phyloP scores from a whole-genome alignment of 2,888 invertebrate genomes.

The Thyatira batis region DNA sequence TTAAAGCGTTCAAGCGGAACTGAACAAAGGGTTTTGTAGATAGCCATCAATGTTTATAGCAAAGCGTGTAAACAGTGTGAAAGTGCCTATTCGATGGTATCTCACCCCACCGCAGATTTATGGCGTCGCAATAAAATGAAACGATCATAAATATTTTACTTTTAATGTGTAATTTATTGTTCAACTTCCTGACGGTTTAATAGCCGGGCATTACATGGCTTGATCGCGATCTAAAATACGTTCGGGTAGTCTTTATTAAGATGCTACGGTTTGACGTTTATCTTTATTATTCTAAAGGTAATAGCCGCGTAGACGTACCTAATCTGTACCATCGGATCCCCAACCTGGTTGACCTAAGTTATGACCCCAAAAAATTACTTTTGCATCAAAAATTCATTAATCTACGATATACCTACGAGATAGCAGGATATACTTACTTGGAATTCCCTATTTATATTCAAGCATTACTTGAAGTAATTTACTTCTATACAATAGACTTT shows the following conservation, averaged over 20 bases:
- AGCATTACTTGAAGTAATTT: too few relatives aligned
- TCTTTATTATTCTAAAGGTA: too few relatives aligned
- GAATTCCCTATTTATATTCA: too few relatives aligned
- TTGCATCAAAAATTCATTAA: too few relatives aligned
- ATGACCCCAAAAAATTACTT: too few relatives aligned
- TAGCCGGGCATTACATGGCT: conserved; percentile 2
- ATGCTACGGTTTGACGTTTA: background rate
- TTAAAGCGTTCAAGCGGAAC: background rate
- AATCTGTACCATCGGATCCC: too few relatives aligned
- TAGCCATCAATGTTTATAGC: background rate
- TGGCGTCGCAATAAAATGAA: conserved; percentile 33
- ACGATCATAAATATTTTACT: conserved; percentile 37
- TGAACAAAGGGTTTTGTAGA: conserved; percentile 1
- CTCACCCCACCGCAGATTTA: conserved; percentile 30
- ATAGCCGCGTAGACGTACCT: too few relatives aligned
- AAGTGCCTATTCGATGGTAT: background rate
- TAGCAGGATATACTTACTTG: too few relatives aligned
- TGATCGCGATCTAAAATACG: background rate
- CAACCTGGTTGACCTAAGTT: too few relatives aligned
- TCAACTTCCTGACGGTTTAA: conserved; percentile 11
- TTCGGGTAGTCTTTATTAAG: background rate
- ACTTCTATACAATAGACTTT: too few relatives aligned
- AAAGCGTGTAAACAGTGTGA: background rate
- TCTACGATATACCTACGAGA: too few relatives aligned
- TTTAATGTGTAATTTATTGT: conserved; percentile 36